A percentile compares a stretch with the other conserved stretches of the same genome.
phyloP scores from a whole-genome alignment of 2,113 vertebrate genomes.

The Nyctibius bracteatus region DNA sequence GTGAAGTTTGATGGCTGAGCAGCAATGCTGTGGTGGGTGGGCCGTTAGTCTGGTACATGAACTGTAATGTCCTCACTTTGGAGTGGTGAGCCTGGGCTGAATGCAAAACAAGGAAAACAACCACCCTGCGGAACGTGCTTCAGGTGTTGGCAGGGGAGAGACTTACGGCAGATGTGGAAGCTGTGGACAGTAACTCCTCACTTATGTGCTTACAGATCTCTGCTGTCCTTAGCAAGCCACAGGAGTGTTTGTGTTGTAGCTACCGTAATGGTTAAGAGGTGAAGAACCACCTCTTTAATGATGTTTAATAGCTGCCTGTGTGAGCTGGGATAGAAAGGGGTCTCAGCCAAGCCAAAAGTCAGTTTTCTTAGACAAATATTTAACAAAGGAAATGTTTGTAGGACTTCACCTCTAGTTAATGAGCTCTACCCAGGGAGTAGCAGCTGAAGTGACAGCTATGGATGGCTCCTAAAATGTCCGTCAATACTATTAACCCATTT shows the following conservation, averaged over 20 bases:
- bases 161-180: neutral
- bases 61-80: neutral
- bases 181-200: neutral
- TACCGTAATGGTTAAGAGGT: too few species aligned
- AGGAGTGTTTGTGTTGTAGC: neutral
- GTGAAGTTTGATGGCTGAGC: neutral
- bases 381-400: neutral
- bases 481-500: neutral
- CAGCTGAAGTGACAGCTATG: neutral
- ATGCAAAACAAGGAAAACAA: neutral
- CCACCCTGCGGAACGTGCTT: neutral
- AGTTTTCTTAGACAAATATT: neutral
- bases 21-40: neutral
- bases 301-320: neutral
- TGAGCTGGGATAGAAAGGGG: neutral
- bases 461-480: neutral
- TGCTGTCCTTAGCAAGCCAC: neutral
- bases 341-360: neutral
- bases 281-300: neutral
- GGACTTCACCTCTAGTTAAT: neutral
- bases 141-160: neutral
- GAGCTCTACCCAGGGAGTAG: neutral
- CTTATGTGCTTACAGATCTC: rapidly evolving
- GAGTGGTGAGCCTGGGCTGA: neutral
- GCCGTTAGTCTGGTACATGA: neutral